Base-by-base conservation (phyloP, 2,113 vertebrate species). In the Esox niger region DNA sequence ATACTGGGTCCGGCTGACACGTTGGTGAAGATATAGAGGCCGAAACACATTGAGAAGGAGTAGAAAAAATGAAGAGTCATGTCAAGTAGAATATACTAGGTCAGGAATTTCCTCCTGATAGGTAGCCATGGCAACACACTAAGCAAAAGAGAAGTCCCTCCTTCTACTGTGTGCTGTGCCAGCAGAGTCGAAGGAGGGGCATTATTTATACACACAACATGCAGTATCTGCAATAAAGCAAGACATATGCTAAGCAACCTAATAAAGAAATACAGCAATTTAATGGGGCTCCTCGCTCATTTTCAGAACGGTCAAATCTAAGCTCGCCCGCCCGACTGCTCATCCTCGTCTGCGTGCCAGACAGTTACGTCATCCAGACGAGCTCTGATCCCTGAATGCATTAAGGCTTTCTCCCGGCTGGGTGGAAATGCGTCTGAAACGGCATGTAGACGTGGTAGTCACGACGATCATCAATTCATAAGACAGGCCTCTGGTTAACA, bases 61-160 rank as follows among this genome's bases (percentile, higher is more conserved):
- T 13, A 76, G 65, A 60, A 75, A 29, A 79, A 70, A 60, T 81
- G 60, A 82, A 76, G 84, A 84, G 59, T 69, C 69, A 82, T 74
- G 73, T 80, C 68, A 82, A 82, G 65, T 67, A 79, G 71, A 80
- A 69, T 73, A 68, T 25, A 73, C 66, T 79, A 62, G 73, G 82
- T 84, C 77, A 84, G 86, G 86, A 84, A 89, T 89, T 80, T 84
- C 88, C 83, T 81, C 73, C 49, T 62, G 17, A 15, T 90, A 70
- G 71, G 66, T 91, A 71, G 71, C 77, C 86, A 89, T 88, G 64
- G 89, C 75, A 89, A 92, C 87, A 27, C 11, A 57, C 72, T 80
- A 82, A 55, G 76, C 81, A 88, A 88, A 82, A 83, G 54, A 78
- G 81, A 88, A 68, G 83, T 75, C 79, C 77, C 75, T 66, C 64